Percentiles rank a stretch among this genome's conserved stretches.
Conservation (phyloP, 2,113 vertebrate genomes). For the Chamaetylas fuelleborni region DNA sequence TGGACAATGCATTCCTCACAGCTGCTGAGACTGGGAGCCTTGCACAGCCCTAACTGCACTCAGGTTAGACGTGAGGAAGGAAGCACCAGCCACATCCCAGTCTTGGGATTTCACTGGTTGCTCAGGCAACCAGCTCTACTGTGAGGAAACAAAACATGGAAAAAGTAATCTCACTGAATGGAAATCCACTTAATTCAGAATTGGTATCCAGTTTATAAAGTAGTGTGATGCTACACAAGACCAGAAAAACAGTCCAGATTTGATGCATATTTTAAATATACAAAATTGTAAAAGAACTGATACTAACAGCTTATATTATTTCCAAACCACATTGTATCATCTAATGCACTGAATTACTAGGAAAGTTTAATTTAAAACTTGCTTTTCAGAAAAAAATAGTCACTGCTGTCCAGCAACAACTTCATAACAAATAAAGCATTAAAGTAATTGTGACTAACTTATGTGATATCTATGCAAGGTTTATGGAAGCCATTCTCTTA, state of each 20-base stretch:
- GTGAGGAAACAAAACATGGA: not conserved
- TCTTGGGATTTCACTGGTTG: constrained; percentile 11
- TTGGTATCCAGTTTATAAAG: not conserved
- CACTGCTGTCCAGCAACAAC: not conserved
- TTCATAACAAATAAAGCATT: not conserved
- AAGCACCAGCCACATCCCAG: not conserved
- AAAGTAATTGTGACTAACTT: not conserved
- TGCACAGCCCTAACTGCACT: not conserved
- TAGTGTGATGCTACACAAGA: not conserved
- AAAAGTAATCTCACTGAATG: constrained; percentile 27
- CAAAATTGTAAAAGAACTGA: not conserved
- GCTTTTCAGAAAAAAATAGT: not conserved
- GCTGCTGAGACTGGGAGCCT: accelerated
- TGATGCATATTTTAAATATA: not conserved
- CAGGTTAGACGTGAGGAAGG: not conserved
- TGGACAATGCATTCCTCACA: not conserved
- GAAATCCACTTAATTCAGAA: constrained; percentile 10
- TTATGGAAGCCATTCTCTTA: not conserved
- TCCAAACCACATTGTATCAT: not conserved
- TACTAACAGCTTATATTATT: not conserved
- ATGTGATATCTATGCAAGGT: not conserved
- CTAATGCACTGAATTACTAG: not conserved
- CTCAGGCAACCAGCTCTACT: constrained; percentile 45
- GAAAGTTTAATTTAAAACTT: not conserved
- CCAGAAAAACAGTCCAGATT: not conserved